These are phyloP conservation scores for Sardinella longiceps DNA, from an alignment of 2,797 vertebrate species.

Conservation along the genomic window DNA sequence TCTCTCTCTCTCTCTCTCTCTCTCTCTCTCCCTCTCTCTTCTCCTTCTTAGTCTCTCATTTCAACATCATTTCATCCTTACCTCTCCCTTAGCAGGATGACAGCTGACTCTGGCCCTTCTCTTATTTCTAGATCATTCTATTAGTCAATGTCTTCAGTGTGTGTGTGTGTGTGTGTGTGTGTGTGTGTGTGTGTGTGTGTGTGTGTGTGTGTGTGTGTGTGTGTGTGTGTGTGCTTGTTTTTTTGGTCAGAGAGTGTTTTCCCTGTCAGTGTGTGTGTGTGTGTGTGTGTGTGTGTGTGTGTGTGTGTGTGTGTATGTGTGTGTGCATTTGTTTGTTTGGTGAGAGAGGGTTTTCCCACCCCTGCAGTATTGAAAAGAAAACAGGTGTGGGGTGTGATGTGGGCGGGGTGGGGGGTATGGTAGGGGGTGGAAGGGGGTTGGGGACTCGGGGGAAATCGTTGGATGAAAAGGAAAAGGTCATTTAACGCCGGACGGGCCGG, in stretches of 20 bases:
- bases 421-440: background rate
- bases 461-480: background rate
- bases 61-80: background rate
- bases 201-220: background rate
- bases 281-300: background rate
- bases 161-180: background rate
- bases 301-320: background rate
- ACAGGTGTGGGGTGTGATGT: background rate
- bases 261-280: background rate
- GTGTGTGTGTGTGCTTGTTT: background rate
- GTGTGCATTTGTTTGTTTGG: background rate
- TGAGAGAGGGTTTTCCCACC: background rate
- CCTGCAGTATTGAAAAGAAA: background rate
- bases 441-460: background rate
- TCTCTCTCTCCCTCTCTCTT: no score
- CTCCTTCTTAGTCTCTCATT: background rate
- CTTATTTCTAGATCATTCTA: background rate
- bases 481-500: background rate
- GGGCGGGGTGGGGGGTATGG: background rate
- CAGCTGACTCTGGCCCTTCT: background rate
- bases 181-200: background rate
- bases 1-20: no score
- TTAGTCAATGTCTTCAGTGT: background rate
- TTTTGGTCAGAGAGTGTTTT: no score
- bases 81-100: background rate